phyloP scores from a whole-genome alignment of 1,140 invertebrate species.

The Neoseiulus cucumeris region DNA sequence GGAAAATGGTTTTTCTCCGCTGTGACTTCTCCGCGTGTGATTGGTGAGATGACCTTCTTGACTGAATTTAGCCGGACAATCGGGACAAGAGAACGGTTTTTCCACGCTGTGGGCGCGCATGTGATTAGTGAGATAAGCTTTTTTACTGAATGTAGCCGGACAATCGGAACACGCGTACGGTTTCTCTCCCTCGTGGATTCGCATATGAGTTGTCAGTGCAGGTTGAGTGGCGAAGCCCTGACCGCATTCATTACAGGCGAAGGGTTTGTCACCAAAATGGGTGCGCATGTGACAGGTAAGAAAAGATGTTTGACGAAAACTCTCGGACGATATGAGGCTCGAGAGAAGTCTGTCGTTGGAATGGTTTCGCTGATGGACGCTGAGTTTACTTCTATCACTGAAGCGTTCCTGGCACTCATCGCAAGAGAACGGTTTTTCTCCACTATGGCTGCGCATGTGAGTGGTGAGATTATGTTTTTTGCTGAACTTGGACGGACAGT shows the following conservation, averaged over 20 bases:
- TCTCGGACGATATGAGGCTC: background rate
- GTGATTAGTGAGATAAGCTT: too few species aligned
- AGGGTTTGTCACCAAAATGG: background rate
- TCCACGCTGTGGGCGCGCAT: too few species aligned
- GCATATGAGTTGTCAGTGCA: too few species aligned
- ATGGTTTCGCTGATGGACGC: background rate
- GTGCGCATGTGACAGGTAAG: background rate
- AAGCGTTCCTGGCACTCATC: slow-evolving; percentile 32
- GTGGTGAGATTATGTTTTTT: slow-evolving; percentile 43
- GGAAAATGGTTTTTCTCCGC: too few species aligned
- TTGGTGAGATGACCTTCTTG: too few species aligned
- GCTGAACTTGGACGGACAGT: background rate
- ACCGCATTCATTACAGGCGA: background rate
- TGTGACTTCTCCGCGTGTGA: too few species aligned
- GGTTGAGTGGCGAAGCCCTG: too few species aligned
- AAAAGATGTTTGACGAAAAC: background rate
- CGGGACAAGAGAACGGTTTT: too few species aligned
- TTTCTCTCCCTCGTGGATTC: too few species aligned
- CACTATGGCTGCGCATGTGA: slow-evolving; percentile 30
- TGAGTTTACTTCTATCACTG: background rate
- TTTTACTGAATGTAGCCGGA: too few species aligned
- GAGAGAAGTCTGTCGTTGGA: background rate
- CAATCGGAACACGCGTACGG: too few species aligned
- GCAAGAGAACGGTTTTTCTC: too few species aligned
- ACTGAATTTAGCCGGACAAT: background rate